Evolutionary conservation across 2,888 invertebrate species (phyloP), one percentile per base, ranked within the genome.

Genomic region (Sipunculus nudus): DNA sequence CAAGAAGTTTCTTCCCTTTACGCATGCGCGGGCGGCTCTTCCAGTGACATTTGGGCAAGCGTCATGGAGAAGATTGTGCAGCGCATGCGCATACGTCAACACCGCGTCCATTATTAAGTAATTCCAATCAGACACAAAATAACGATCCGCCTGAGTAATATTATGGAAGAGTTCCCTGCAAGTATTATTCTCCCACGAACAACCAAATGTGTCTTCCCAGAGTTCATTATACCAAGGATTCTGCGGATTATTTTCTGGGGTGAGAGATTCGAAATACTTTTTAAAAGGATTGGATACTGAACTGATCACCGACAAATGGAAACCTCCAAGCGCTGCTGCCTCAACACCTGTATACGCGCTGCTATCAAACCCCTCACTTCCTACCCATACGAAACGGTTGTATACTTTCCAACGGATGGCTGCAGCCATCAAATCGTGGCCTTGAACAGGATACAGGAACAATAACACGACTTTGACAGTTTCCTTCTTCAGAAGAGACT

Each of bases 51-150:
- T 41, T 1, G 70, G 71, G 47, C 78, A 78, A 10, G 70, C 45
- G 10, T 63, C 63, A 4, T 57, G 31, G 0, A 76, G 69, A 26
- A 75, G 63, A 13, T 58, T 60, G 39, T 75, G 61, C 5, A 76
- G 38, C 1, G 75, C 75, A 49, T 67, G 54, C 3, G 75, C 75
- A 35, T 71, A 68, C 1, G 72, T 73, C 50, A 70, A 69, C 2
- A 77, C 72, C 19, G 69, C 71, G 48, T 78, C 78, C 13, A 74
- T 70, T 16, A 64, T 62, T 31, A n/a, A n/a, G n/a, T n/a, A n/a
- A n/a, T n/a, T n/a, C n/a, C n/a, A n/a, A n/a, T n/a, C n/a, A n/a
- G n/a, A n/a, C n/a, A n/a, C n/a, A n/a, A n/a, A n/a, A n/a, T n/a
- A n/a, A n/a, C n/a, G n/a, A n/a, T n/a, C n/a, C n/a, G n/a, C n/a